Evolutionary conservation across 2,113 vertebrate species (phyloP).

Genomic region (Columbina picui): DNA sequence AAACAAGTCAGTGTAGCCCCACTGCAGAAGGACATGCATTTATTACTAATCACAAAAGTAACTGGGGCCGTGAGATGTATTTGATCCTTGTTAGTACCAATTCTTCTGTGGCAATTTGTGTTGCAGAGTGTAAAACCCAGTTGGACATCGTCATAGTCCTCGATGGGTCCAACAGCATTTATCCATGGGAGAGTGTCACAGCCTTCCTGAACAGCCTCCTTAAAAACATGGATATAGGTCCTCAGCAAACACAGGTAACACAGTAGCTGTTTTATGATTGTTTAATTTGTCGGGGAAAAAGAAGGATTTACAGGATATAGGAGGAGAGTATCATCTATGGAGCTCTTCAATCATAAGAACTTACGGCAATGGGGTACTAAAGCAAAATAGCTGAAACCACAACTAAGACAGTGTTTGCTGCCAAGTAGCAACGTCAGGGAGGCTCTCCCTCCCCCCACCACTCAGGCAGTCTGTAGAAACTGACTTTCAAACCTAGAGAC

Average conservation of each 20-base stretch:
- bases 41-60: neutral
- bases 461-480: neutral
- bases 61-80: neutral
- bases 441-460: neutral
- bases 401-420: neutral
- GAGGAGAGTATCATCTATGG: neutral
- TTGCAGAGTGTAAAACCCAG: conserved; percentile 87
- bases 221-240: conserved; percentile 86
- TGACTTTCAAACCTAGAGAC: neutral
- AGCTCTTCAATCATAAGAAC: neutral
- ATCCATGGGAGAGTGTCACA: conserved; percentile 89
- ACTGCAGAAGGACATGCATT: neutral
- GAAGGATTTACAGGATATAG: neutral
- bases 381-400: conserved; percentile 14
- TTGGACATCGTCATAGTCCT: conserved; percentile 94
- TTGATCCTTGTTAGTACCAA: neutral
- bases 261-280: neutral
- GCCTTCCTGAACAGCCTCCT: conserved; percentile 86
- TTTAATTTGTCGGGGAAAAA: neutral
- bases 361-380: neutral
- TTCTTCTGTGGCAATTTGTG: neutral
- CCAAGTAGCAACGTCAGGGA: neutral
- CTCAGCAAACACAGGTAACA: conserved; percentile 87
- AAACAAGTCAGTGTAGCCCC: neutral
- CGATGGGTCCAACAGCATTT: conserved; percentile 97